Evolutionary conservation across 2,888 invertebrate species (phyloP).

Genomic region (Lasioglossum vierecki): DNA sequence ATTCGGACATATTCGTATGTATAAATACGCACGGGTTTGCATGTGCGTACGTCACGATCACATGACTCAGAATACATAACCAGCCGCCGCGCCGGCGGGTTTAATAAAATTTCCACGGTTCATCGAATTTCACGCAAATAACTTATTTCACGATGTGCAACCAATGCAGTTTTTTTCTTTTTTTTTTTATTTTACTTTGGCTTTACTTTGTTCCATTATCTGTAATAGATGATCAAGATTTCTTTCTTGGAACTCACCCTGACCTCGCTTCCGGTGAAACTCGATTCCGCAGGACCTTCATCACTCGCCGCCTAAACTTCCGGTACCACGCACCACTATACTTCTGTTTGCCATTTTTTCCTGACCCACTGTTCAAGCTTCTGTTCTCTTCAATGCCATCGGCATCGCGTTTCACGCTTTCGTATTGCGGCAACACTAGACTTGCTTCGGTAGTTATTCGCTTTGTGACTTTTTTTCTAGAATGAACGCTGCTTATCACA

Average conservation of each 20-base stretch:
- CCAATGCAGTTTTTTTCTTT: not conserved
- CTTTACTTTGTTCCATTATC: not conserved
- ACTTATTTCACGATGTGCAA: not conserved
- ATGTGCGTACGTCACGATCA: not conserved
- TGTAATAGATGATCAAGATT: not conserved
- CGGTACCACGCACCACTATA: conserved; percentile 66
- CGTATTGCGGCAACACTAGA: conserved; percentile 40
- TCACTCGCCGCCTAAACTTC: conserved; percentile 69
- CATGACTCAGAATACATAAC: not conserved
- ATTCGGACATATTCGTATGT: not conserved
- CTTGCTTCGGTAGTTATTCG: conserved; percentile 21
- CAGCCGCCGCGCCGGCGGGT: not conserved
- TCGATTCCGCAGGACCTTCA: conserved; percentile 70
- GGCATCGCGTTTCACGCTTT: conserved; percentile 23
- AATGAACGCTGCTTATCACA: not conserved
- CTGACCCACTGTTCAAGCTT: conserved; percentile 30
- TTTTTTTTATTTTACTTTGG: not conserved
- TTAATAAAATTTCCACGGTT: not conserved
- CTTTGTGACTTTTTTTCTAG: not conserved
- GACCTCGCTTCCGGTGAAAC: conserved; percentile 61
- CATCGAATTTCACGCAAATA: not conserved
- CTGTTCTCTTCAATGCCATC: conserved; percentile 49
- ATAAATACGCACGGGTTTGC: not conserved
- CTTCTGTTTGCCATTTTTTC: conserved; percentile 56
- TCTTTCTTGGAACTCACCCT: conserved; percentile 68